A percentile compares a stretch with the other conserved stretches of the same genome.
Evolutionary conservation across 2,888 invertebrate species (phyloP).

Genomic region (Hofmannophila pseudospretella): DNA sequence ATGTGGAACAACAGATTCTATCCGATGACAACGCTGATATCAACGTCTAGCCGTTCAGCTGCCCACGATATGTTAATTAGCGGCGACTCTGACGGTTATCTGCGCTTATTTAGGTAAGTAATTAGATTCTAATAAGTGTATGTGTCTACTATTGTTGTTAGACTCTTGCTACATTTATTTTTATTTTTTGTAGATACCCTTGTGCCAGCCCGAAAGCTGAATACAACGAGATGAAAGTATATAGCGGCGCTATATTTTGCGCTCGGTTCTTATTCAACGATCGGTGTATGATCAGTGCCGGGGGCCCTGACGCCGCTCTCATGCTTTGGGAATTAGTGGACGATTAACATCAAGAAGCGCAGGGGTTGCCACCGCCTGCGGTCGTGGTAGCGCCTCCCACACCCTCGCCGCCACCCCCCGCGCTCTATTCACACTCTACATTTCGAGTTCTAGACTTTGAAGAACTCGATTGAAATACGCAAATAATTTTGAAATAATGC

Average conservation of each 20-base stretch:
- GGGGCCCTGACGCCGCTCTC: slow-evolving; percentile 91
- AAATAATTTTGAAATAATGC: too few species aligned
- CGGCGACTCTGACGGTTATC: slow-evolving; percentile 93
- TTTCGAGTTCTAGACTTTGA: slow-evolving; percentile 62
- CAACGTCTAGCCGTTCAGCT: slow-evolving; percentile 88
- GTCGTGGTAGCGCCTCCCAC: slow-evolving; percentile 61
- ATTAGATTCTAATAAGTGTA: too few species aligned
- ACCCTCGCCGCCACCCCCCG: slow-evolving; percentile 55
- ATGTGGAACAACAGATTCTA: slow-evolving; percentile 95
- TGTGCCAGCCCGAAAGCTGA: slow-evolving; percentile 91
- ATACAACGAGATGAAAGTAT: slow-evolving; percentile 92
- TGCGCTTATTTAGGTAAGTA: slow-evolving; percentile 86
- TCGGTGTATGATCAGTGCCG: slow-evolving; percentile 89
- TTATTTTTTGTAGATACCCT: slow-evolving; percentile 81
- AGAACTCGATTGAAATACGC: slow-evolving; percentile 54
- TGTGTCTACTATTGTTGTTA: too few species aligned
- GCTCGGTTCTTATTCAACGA: slow-evolving; percentile 92
- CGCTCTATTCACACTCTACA: slow-evolving; percentile 38
- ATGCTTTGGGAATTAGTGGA: slow-evolving; percentile 94
- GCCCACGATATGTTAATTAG: slow-evolving; percentile 90
- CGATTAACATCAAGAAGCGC: slow-evolving; percentile 78
- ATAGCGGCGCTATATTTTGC: slow-evolving; percentile 88
- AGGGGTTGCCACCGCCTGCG: slow-evolving; percentile 49
- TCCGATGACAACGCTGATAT: slow-evolving; percentile 88
- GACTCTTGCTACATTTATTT: background rate